Base-by-base conservation (phyloP, 2,888 invertebrate species). In the Papilio elwesi region DNA sequence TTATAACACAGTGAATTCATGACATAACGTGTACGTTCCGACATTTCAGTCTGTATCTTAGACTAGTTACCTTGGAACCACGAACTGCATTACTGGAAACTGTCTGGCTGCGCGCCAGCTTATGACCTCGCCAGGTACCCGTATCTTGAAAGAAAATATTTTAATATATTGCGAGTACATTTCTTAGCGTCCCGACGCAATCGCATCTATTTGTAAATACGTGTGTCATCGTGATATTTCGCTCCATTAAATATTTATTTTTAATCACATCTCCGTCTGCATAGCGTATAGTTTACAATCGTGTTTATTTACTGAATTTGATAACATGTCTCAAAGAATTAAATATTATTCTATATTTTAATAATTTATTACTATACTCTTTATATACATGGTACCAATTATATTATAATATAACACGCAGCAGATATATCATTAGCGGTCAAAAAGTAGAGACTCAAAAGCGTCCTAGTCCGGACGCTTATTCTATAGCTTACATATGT, bases 41-140 rank as follows among this genome's bases (percentile, higher is more conserved):
- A 65, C 65, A 49, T 69, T 26, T 59, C 55, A 43, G 53, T 63
- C 63, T 55, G 43, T 73, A 73, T 70, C 73, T 66, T 36, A 63
- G 72, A 72, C 26, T 57, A 64, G 73, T 73, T 73, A 73, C 69
- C 73, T 73, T 69, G 69, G 69, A 62, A 69, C 73, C 73, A 73
- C 69, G 69, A 69, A 69, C 69, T 66, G 69, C 73, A 73, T 73
- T 73, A 73, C 66, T 69, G 59, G 69, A 69, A 69, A 70, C 66
- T 59, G 62, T 52, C 69, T 73, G 73, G 73, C 73, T 36, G 38
- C 51, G 6, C 48, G 68, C 73, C 73, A 73, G 69, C 62, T 15
- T 51, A 52, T 68, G 59, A 73, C 63, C 59, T 51, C 68, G 59
- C 51, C 69, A 73, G 73, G 73, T 73, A 26, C 26, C 26, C 26